Evolutionary conservation across 2,888 invertebrate genomes (phyloP), one percentile per base, ranked within the genome.

Genomic region (Lasioglossum marginatum): DNA sequence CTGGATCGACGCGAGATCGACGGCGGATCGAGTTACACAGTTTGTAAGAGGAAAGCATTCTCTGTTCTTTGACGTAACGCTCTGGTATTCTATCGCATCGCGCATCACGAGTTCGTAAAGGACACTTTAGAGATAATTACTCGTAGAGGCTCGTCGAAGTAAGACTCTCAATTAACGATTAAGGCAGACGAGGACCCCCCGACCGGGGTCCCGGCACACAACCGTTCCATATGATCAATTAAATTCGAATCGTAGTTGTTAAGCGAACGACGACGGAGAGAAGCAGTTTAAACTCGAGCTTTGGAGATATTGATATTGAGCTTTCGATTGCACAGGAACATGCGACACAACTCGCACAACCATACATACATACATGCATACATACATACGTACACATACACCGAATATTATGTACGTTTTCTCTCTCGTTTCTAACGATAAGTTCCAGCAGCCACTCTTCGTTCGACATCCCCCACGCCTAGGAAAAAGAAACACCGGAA

Each of bases 181-280:
- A 87, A 89, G 79, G 70, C 72, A 82, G 82, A 81, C 76, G 84
- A 77, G 88, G 88, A 83, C 45, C 73, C 45, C 63, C 45, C 57
- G 48, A 27, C 10, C 27, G 63, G 60, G 82, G 85, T 86, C 91
- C 85, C 85, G 90, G 86, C 89, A 91, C 92, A 90, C 91, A 92
- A 90, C 92, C 93, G 93, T 93, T 93, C 92, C 92, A 93, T 93
- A 91, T 86, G 92, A 93, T 93, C 92, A 92, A 92, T 93, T 93
- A 91, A 92, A 88, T 89, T 83, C 89, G 91, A 92, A 92, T 89
- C 91, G 88, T 92, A 89, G 87, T 45, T 60, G 48, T 75, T 89
- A 89, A 88, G 88, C 63, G 85, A 88, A 74, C 57, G 66, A 37
- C 12, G 79, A 80, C 57, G 37, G 71, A 81, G 74, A 76, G 37